Evolutionary conservation across 1,140 invertebrate genomes (phyloP), one percentile per base, ranked within the genome.

Genomic region (Whitmania pigra): DNA sequence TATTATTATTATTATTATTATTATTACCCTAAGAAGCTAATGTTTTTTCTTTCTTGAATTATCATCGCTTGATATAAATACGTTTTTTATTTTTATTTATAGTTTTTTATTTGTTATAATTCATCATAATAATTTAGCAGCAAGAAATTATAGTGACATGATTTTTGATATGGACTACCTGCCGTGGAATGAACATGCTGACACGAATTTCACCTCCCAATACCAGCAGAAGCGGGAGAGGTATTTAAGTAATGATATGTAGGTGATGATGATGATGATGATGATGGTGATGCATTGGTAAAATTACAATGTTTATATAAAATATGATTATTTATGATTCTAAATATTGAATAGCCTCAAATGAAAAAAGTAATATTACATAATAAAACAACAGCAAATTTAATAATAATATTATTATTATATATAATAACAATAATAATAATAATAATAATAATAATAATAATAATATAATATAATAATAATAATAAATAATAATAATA

Each of bases 391-490:
- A 36, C 31, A 6, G 6, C 31, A 36, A 36, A 36, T 36, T 36
- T 57, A 25, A 57, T 57, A 25, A 57, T 57, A 25, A 57, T 57
- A 25, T 4, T 57, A 9, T 4, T 57, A 9, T 4, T 57, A 9
- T 4, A 4, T 4, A 57, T 57, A 57, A 57, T 57, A 57, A 57
- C 9, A 57, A 57, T 57, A 25, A 57, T 57, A 9, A 57, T 57
- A 9, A 57, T 57, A 9, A 57, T 57, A 57, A 57, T 57, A 57
- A 57, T 57, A 57, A 57, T 57, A 57, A 57, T 57, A 57, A 57
- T 57, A 57, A 57, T 57, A 25, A 57, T 57, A 25, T n/a, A n/a
- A n/a, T n/a, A 57, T 57, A 25, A 57, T 57, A 25, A 57, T 57
- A 25, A 57, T 57, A 25, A 57, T n/a, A n/a, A n/a, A 57, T 20